Conservation (phyloP, 1,140 invertebrate species). For the Pogonomyrmex californicus region DNA sequence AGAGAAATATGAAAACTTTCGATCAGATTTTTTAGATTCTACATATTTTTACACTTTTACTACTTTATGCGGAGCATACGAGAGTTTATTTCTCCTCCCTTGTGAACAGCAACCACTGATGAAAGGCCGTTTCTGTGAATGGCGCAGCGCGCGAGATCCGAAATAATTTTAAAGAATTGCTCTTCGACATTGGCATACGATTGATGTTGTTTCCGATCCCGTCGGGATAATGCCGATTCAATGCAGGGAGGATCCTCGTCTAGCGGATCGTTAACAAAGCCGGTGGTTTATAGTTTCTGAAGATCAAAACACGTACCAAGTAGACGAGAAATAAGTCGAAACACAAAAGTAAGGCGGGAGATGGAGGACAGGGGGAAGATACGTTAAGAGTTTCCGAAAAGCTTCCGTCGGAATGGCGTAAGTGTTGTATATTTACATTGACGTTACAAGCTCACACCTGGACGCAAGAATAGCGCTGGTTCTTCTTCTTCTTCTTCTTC, state of each 20-base stretch:
- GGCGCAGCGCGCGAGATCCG: background rate
- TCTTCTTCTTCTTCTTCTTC: constrained; percentile 67
- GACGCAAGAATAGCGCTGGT: constrained; percentile 82
- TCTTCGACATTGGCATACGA: background rate
- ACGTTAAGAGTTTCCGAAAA: constrained; percentile 78
- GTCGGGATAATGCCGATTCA: background rate
- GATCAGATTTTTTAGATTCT: background rate
- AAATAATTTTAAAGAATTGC: constrained; percentile 46
- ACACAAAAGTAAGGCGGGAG: constrained; percentile 57
- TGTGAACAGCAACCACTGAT: background rate
- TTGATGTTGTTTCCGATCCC: constrained; percentile 16
- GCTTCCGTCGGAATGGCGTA: constrained; percentile 71
- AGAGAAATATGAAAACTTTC: background rate
- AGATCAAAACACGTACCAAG: constrained; percentile 45
- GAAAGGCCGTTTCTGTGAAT: constrained; percentile 8
- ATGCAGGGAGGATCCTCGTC: background rate
- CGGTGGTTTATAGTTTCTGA: constrained; percentile 37
- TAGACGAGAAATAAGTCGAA: constrained; percentile 66
- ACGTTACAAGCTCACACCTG: constrained; percentile 84
- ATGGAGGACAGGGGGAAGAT: constrained; percentile 47
- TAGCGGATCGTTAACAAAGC: constrained; percentile 33
- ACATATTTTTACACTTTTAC: background rate
- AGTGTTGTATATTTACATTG: constrained; percentile 79
- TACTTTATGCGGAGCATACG: background rate
- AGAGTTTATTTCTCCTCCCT: background rate